phyloP scores from a whole-genome alignment of 2,113 vertebrate species.

The Fulmarus glacialis region DNA sequence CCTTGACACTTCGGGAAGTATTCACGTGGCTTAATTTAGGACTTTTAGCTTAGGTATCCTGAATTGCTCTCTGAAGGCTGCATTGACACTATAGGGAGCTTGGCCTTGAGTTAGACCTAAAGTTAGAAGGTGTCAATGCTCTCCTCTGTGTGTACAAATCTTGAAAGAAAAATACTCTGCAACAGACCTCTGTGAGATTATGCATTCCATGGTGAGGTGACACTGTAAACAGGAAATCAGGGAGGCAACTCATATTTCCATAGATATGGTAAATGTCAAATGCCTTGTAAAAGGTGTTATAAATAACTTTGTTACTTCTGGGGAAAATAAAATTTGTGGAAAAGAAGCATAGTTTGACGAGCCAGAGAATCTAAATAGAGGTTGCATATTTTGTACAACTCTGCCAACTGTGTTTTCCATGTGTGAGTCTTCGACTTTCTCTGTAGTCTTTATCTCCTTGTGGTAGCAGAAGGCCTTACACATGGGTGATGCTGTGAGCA shows the following conservation, averaged over 20 bases:
- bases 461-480: not conserved
- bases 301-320: not conserved
- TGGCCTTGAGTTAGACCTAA: not conserved
- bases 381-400: not conserved
- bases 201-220: not conserved
- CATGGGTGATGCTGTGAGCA: not conserved
- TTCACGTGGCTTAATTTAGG: constrained; percentile 25
- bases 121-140: constrained; percentile 36
- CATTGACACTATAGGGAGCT: not conserved
- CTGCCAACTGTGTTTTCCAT: not conserved
- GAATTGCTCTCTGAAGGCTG: constrained; percentile 37
- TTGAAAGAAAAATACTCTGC: not conserved
- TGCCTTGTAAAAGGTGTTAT: not conserved
- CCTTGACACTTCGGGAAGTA: not conserved
- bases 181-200: not conserved
- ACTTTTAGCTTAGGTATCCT: not conserved
- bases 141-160: not conserved
- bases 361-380: not conserved
- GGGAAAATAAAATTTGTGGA: not conserved
- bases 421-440: not conserved
- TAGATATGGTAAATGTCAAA: not conserved
- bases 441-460: not conserved
- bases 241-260: not conserved
- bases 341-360: not conserved
- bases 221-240: constrained; percentile 32